Evolutionary conservation across 1,140 invertebrate species (phyloP).

Genomic region (Coptotermes formosanus): DNA sequence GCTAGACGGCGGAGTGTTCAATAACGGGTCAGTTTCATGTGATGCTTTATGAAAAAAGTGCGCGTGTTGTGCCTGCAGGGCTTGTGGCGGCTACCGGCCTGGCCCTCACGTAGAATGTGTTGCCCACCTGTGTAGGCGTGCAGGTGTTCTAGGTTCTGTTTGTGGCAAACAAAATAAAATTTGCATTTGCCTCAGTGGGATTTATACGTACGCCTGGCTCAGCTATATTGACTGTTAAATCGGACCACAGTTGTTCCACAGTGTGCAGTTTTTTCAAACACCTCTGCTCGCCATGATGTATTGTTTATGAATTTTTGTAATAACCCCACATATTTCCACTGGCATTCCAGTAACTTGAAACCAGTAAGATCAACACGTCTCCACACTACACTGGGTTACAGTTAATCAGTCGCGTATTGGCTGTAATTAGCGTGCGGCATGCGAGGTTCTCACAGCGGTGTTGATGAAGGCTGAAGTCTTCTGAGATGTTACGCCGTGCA

Average conservation of each 20-base stretch:
- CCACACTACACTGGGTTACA: no score
- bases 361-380: no score
- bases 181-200: background rate
- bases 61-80: background rate
- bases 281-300: no score
- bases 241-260: background rate
- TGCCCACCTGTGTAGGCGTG: background rate
- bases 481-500: no score
- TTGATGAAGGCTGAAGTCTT: no score
- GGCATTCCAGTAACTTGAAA: no score
- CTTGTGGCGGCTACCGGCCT: background rate
- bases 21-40: background rate
- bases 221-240: background rate
- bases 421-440: no score
- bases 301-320: no score
- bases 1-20: background rate
- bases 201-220: background rate
- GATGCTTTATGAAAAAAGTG: background rate
- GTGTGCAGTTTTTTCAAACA: background rate
- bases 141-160: background rate
- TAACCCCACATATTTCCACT: no score
- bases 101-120: background rate
- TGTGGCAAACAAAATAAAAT: background rate
- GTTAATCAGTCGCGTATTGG: no score
- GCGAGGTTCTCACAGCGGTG: no score